Percentiles rank a stretch among this genome's conserved stretches.
These are phyloP conservation scores for Channa striata DNA, from an alignment of 2,797 vertebrate species.

Conservation along the genomic window DNA sequence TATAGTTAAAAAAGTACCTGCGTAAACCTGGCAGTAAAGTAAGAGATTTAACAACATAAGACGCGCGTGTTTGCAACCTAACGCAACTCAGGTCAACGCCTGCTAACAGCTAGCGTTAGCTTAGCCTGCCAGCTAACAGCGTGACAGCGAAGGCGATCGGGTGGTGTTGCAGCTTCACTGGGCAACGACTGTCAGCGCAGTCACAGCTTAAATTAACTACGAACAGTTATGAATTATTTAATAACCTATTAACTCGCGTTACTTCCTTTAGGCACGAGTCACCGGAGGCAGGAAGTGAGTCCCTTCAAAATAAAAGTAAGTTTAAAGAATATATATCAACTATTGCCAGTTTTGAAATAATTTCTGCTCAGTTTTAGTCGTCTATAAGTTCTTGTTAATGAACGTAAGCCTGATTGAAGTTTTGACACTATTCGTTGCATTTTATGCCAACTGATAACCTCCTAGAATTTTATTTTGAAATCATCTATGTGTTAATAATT, in stretches of 20 bases:
- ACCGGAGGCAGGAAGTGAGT: background rate
- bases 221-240: background rate
- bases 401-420: background rate
- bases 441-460: background rate
- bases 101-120: background rate
- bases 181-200: background rate
- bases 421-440: background rate
- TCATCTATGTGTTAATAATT: too few species aligned
- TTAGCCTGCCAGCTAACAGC: background rate
- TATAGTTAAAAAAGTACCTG: too few species aligned
- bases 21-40: background rate
- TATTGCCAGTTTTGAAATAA: background rate
- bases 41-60: background rate
- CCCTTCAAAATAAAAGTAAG: conserved; percentile 42
- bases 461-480: background rate
- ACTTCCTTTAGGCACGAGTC: background rate
- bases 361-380: background rate
- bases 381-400: background rate
- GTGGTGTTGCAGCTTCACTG: too few species aligned
- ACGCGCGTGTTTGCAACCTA: background rate
- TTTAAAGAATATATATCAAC: background rate
- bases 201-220: background rate
- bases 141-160: background rate
- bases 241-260: background rate
- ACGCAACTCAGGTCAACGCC: background rate